A percentile compares a stretch with the other conserved stretches of the same genome.
Evolutionary conservation across 2,888 invertebrate species (phyloP).

Genomic region (Candidula unifasciata): DNA sequence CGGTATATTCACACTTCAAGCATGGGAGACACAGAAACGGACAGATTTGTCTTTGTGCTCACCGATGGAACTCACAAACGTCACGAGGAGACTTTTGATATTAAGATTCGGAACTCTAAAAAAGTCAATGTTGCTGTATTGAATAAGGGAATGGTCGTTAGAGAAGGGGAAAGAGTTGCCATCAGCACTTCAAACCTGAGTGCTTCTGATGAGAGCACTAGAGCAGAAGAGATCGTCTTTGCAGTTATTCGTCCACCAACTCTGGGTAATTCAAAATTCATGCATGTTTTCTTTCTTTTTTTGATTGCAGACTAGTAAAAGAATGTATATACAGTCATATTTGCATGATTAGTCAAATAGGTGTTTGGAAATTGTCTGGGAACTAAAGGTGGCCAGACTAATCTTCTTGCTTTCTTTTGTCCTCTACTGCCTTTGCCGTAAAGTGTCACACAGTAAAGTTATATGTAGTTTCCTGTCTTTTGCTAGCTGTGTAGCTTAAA

Average conservation of each 20-base stretch:
- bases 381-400: too few species aligned
- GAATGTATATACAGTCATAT: too few species aligned
- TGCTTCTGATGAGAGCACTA: slow-evolving; percentile 73
- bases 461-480: too few species aligned
- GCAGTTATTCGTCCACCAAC: slow-evolving; percentile 51
- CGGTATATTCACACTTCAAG: slow-evolving; percentile 73
- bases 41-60: slow-evolving; percentile 74
- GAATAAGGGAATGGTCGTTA: slow-evolving; percentile 69
- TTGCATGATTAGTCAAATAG: too few species aligned
- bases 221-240: slow-evolving; percentile 57
- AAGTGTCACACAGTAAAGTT: too few species aligned
- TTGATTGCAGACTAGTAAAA: neutral
- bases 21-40: slow-evolving; percentile 67
- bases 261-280: slow-evolving; percentile 21
- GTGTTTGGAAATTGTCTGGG: too few species aligned
- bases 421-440: too few species aligned
- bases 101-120: slow-evolving; percentile 69
- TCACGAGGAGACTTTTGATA: slow-evolving; percentile 70
- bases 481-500: too few species aligned
- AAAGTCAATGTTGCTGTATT: slow-evolving; percentile 70
- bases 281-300: neutral
- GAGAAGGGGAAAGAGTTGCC: slow-evolving; percentile 69
- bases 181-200: slow-evolving; percentile 72
- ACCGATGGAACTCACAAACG: slow-evolving; percentile 74
- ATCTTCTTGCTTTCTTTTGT: too few species aligned